These are phyloP conservation scores for Drosophila peninsularis DNA, from an alignment of 2,888 invertebrate genomes.

Conservation along the genomic window DNA sequence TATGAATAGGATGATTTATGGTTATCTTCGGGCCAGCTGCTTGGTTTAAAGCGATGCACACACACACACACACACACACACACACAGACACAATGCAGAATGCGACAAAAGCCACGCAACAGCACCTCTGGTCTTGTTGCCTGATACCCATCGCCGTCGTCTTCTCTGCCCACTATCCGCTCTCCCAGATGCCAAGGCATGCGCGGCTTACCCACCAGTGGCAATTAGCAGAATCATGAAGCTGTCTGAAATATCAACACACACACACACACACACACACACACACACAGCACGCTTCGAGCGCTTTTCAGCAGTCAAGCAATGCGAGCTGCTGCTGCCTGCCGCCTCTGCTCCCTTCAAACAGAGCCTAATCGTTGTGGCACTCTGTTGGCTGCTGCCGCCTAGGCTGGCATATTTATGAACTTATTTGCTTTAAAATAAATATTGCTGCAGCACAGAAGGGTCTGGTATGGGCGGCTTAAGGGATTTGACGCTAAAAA, in stretches of 20 bases:
- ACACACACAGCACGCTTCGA: constrained; percentile 16
- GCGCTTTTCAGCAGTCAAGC: constrained; percentile 49
- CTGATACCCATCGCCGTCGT: not conserved
- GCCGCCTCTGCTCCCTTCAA: constrained; percentile 3
- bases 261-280: constrained; percentile 22
- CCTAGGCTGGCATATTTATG: constrained; percentile 67
- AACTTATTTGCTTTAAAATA: constrained; percentile 79
- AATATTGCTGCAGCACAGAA: constrained; percentile 50
- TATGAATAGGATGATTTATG: constrained; percentile 61
- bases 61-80: no score
- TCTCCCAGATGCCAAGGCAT: constrained; percentile 58
- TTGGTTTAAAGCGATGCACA: constrained; percentile 13
- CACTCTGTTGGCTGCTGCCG: constrained; percentile 18
- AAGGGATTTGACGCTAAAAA: constrained; percentile 69
- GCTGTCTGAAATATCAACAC: constrained; percentile 66
- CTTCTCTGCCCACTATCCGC: not conserved
- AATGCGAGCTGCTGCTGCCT: not conserved
- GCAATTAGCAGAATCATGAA: constrained; percentile 71
- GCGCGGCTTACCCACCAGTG: constrained; percentile 57
- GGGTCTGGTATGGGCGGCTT: constrained; percentile 39
- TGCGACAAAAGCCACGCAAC: constrained; percentile 29
- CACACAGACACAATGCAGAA: constrained; percentile 22
- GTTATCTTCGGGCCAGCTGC: constrained; percentile 24
- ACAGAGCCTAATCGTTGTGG: constrained; percentile 32
- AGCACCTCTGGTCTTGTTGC: not conserved